Evolutionary conservation across 1,140 invertebrate species (phyloP), one percentile per base, ranked within the genome.

Genomic region (Meloidogyne hapla): DNA sequence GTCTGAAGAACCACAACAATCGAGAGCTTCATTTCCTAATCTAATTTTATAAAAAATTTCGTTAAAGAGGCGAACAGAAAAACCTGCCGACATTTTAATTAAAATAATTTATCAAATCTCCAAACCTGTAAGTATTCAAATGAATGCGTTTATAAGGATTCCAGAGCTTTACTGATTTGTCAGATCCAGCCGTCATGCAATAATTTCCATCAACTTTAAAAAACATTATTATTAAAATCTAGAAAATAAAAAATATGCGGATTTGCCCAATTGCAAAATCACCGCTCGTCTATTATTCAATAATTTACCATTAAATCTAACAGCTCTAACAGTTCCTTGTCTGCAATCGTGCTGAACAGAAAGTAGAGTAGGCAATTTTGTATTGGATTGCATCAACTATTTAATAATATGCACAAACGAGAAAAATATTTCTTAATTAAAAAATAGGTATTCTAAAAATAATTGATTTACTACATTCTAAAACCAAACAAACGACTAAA

Each of bases 131-230:
- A 12, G 77, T 70, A 38, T 81, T 83, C 38, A 81, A 62, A 40
- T 77, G 72, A n/a, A 83, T 38, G 42, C 48, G 70, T 61, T 79
- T 42, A 26, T 76, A 69, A 10, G 80, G 80, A 66, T 83, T 79
- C 79, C 79, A 79, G 6, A 79, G 33, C 42, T 69, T 70, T 23
- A 81, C 78, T 40, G 80, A 80, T 64, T 81, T 81, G 61, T 81
- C 80, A 28, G 42, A 42, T 18, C 80, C 80, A 21, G 74, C 77
- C 21, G 80, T 81, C 21, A 81, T 83, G 25, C 69, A 75, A 45
- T 81, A 81, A 25, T 83, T 83, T 38, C 80, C 80, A 76, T 81
- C 80, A 38, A 83, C 79, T 80, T 42, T 73, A 82, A 71, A 66
- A 65, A 69, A 42, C 8, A 3, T 18, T 26, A n/a, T 73, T 81